phyloP scores from a whole-genome alignment of 2,888 invertebrate species.

The Patella caerulea region DNA sequence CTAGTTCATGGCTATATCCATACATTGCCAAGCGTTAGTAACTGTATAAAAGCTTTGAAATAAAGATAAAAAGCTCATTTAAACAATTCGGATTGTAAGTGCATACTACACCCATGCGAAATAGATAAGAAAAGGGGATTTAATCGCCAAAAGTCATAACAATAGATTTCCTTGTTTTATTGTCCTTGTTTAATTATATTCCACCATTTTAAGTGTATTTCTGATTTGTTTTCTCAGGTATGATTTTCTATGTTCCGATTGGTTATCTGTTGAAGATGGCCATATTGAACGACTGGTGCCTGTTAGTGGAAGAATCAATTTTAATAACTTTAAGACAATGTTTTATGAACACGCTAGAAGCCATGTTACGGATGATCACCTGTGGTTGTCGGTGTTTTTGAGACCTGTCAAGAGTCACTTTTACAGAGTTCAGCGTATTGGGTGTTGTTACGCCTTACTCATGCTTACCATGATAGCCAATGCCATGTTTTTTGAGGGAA shows the following conservation, averaged over 20 bases:
- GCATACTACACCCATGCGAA: too few species aligned
- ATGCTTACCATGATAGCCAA: slow-evolving; percentile 42
- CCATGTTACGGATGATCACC: slow-evolving; percentile 71
- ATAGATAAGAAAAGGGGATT: too few species aligned
- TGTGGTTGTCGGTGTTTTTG: slow-evolving; percentile 73
- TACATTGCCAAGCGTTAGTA: too few species aligned
- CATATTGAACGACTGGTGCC: slow-evolving; percentile 70
- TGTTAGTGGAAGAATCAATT: slow-evolving; percentile 65
- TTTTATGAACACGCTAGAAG: slow-evolving; percentile 65
- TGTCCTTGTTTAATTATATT: too few species aligned
- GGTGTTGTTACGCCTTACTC: slow-evolving; percentile 36
- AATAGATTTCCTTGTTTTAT: too few species aligned
- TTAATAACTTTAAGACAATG: slow-evolving; percentile 68
- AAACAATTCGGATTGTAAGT: too few species aligned
- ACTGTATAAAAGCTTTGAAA: too few species aligned
- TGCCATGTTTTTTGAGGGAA: slow-evolving; percentile 39
- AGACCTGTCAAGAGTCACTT: slow-evolving; percentile 57
- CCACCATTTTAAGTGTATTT: too few species aligned
- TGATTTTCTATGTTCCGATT: slow-evolving; percentile 64
- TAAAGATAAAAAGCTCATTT: too few species aligned
- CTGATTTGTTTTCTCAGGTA: slow-evolving; percentile 40
- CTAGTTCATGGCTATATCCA: too few species aligned
- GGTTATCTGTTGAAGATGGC: slow-evolving; percentile 72
- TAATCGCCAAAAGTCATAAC: too few species aligned
- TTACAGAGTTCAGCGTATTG: slow-evolving; percentile 35